Percentiles rank a stretch among this genome's conserved stretches.
Evolutionary conservation across 2,888 invertebrate species (phyloP).

Genomic region (Schizaphis graminum): DNA sequence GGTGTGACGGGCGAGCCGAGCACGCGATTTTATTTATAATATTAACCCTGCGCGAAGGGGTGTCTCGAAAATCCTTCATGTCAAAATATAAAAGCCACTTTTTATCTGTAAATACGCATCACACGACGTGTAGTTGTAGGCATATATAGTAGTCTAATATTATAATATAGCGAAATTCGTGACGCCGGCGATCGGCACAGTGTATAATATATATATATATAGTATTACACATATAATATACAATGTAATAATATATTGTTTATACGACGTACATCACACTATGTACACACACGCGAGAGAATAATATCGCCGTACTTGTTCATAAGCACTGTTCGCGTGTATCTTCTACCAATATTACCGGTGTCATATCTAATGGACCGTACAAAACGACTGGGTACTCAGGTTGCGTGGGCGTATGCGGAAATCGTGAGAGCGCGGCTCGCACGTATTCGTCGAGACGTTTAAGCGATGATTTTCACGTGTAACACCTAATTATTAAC

Average conservation of each 20-base stretch:
- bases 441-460: background rate
- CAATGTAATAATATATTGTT: background rate
- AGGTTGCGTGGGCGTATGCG: background rate
- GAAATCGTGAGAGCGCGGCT: background rate
- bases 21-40: slow-evolving; percentile 39
- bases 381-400: background rate
- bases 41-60: slow-evolving; percentile 19
- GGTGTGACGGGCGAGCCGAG: background rate
- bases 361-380: background rate
- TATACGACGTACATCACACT: background rate
- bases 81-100: slow-evolving; percentile 48
- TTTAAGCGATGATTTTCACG: background rate
- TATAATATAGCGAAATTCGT: background rate
- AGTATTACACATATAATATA: background rate
- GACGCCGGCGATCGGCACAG: background rate
- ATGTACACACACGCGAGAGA: background rate
- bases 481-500: background rate
- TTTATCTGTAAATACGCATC: background rate
- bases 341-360: background rate
- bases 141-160: background rate
- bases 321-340: background rate
- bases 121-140: background rate
- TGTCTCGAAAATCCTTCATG: slow-evolving; percentile 40
- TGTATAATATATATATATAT: background rate
- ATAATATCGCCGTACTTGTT: background rate